A percentile compares a stretch with the other conserved stretches of the same genome.
phyloP scores from a whole-genome alignment of 2,888 invertebrate species.

The Atrina japonica region DNA sequence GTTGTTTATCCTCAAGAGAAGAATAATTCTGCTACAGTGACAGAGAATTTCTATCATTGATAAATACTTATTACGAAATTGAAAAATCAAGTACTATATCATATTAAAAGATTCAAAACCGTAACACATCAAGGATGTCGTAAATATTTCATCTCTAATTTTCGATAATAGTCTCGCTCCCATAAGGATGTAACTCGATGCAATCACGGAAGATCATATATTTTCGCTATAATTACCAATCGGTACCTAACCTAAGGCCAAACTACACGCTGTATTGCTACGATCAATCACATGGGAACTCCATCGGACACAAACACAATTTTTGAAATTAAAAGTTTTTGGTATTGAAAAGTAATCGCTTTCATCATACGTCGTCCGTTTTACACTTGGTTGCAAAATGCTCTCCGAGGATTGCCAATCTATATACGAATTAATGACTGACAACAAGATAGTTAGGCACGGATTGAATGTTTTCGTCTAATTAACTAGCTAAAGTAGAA shows the following conservation, averaged over 20 bases:
- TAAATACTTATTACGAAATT: conserved; percentile 49
- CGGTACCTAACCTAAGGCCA: conserved; percentile 34
- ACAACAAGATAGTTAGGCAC: conserved; percentile 41
- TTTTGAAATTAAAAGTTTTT: conserved; percentile 51
- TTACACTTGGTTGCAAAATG: conserved; percentile 29
- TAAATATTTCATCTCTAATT: conserved; percentile 47
- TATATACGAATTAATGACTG: conserved; percentile 40
- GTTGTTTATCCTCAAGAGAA: conserved; percentile 23
- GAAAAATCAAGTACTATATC: conserved; percentile 39
- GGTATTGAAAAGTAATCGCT: conserved; percentile 47
- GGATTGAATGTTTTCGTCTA: conserved; percentile 39
- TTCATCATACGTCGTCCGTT: conserved; percentile 40
- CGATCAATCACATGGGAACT: conserved; percentile 26
- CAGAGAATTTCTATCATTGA: conserved; percentile 39
- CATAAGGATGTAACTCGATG: conserved; percentile 34
- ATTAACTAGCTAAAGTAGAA: conserved; percentile 49
- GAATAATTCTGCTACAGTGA: conserved; percentile 29
- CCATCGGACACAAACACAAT: conserved; percentile 42
- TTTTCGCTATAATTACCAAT: conserved; percentile 46
- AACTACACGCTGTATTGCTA: conserved; percentile 26
- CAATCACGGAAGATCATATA: conserved; percentile 37
- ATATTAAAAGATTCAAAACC: conserved; percentile 44
- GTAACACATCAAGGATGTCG: conserved; percentile 35
- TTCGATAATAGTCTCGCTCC: conserved; percentile 37
- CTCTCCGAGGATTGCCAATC: conserved; percentile 35